Evolutionary conservation across 2,797 vertebrate genomes (phyloP).

Genomic region (Alectoris magna): DNA sequence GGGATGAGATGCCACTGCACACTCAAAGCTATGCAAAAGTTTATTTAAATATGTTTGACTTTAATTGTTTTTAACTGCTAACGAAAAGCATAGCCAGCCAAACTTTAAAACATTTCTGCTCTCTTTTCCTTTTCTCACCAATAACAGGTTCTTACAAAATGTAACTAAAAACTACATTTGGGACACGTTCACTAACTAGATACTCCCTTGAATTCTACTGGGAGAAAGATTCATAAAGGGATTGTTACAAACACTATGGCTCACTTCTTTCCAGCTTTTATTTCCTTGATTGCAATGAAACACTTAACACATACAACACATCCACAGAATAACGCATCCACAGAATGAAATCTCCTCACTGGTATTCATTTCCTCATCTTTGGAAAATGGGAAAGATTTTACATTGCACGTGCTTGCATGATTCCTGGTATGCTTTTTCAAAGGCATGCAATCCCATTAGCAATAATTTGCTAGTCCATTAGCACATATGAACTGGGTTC

Average conservation of each 20-base stretch:
- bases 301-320: neutral
- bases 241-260: neutral
- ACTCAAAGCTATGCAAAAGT: neutral
- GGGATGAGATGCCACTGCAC: neutral
- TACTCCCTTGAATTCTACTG: neutral
- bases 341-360: neutral
- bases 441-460: neutral
- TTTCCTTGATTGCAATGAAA: neutral
- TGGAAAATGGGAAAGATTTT: neutral
- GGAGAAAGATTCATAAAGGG: neutral
- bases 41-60: neutral
- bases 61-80: neutral
- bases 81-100: neutral
- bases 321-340: neutral
- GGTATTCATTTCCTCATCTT: neutral
- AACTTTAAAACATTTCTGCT: neutral
- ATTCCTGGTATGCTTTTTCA: neutral
- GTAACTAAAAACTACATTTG: neutral
- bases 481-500: neutral
- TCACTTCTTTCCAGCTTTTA: neutral
- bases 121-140: neutral
- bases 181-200: neutral
- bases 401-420: neutral
- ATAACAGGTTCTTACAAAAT: neutral
- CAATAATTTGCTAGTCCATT: neutral